phyloP scores from a whole-genome alignment of 2,797 vertebrate genomes.

The Strix occidentalis region DNA sequence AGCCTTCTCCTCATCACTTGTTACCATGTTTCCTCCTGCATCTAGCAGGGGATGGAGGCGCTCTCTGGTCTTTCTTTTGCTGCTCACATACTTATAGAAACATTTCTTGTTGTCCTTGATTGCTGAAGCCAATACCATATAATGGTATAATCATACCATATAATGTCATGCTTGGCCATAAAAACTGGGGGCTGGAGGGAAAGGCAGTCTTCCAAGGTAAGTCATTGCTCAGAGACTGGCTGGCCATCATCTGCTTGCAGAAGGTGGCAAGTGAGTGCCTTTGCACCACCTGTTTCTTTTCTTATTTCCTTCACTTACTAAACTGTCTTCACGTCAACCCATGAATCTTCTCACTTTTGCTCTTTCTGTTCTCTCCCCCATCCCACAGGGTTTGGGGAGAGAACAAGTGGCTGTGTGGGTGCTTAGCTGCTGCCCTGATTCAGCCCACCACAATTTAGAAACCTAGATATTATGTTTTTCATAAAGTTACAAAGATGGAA shows the following conservation, averaged over 20 bases:
- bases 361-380: background rate
- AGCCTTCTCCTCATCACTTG: too few species aligned
- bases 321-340: background rate
- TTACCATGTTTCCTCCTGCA: too few species aligned
- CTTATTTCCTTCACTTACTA: background rate
- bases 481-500: background rate
- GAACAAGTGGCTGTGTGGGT: background rate
- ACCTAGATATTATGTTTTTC: background rate
- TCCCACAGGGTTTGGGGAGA: background rate
- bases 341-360: background rate
- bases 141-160: background rate
- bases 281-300: background rate
- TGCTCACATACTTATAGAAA: too few species aligned
- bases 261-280: background rate
- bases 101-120: too few species aligned
- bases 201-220: background rate
- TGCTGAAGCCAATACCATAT: too few species aligned
- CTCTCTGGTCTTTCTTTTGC: too few species aligned
- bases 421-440: background rate
- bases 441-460: background rate
- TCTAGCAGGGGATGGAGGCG: too few species aligned
- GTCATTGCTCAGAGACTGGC: background rate
- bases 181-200: background rate
- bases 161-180: background rate
- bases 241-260: background rate